These are phyloP conservation scores for Entelurus aequoreus DNA, from an alignment of 2,113 vertebrate genomes.

Conservation along the genomic window DNA sequence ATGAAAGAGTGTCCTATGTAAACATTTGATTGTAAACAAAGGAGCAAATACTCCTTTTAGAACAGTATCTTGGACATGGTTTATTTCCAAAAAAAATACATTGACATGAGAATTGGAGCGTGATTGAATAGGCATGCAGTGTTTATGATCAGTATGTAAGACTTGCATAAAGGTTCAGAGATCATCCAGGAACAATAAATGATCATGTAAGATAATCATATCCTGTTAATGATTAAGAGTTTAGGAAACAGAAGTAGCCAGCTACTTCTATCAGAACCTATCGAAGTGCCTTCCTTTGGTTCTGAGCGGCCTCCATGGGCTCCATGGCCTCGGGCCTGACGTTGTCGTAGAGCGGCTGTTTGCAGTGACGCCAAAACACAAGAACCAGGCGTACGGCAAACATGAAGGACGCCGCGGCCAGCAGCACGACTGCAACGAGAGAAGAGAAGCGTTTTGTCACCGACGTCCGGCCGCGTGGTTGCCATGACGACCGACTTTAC, in stretches of 20 bases:
- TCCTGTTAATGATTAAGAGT: background rate
- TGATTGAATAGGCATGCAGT: no score
- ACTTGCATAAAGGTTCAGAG: constrained; percentile 23
- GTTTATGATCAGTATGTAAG: background rate
- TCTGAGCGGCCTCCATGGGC: constrained; percentile 42
- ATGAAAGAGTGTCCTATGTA: no score
- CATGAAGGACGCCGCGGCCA: constrained; percentile 44
- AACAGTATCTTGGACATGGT: no score
- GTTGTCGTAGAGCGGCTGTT: constrained; percentile 50
- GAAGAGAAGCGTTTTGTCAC: background rate
- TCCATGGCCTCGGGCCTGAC: constrained; percentile 25
- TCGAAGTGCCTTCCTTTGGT: constrained; percentile 52
- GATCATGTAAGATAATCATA: background rate
- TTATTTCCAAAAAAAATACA: no score
- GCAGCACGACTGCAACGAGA: constrained; percentile 46
- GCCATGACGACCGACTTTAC: constrained; percentile 20
- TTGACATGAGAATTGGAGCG: no score
- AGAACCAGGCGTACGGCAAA: constrained; percentile 48
- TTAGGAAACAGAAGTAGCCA: background rate
- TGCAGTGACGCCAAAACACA: constrained; percentile 65
- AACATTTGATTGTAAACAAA: no score
- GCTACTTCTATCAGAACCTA: constrained; percentile 5
- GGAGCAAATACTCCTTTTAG: no score
- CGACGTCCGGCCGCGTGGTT: no score
- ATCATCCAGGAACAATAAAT: constrained; percentile 7